These are phyloP conservation scores for Harpegnathos saltator DNA, from an alignment of 1,140 invertebrate species.

Conservation along the genomic window DNA sequence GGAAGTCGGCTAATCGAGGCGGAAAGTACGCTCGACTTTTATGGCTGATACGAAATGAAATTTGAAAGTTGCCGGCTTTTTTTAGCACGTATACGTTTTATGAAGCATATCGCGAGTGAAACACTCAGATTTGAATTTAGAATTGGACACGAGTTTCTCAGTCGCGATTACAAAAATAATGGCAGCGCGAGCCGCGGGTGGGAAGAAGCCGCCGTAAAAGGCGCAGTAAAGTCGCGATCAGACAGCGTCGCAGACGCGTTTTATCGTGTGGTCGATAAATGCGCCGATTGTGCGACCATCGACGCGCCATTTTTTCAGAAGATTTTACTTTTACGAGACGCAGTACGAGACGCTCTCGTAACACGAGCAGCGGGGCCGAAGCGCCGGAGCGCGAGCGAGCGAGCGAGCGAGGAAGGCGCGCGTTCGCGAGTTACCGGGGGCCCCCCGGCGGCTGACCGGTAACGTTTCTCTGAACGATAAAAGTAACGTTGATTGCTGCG, in stretches of 20 bases:
- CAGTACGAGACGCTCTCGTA: constrained; percentile 35
- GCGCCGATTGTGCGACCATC: neutral
- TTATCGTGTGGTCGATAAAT: constrained; percentile 16
- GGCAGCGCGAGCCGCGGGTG: neutral
- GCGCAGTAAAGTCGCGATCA: constrained; percentile 35
- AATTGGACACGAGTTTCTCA: too few relatives aligned
- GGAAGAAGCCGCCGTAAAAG: constrained; percentile 5
- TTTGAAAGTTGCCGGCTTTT: too few relatives aligned
- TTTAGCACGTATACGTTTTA: too few relatives aligned
- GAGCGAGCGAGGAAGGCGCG: neutral
- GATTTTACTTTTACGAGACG: constrained; percentile 67
- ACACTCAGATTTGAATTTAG: too few relatives aligned
- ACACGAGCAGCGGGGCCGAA: constrained; percentile 30
- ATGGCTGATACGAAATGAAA: neutral
- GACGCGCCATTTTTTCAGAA: constrained; percentile 43
- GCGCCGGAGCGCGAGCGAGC: constrained; percentile 4
- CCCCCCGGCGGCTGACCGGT: constrained; percentile 22
- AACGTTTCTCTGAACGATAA: constrained; percentile 80
- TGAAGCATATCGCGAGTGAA: too few relatives aligned
- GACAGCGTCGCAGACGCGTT: constrained; percentile 47
- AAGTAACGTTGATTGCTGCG: constrained; percentile 79
- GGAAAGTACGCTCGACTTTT: neutral
- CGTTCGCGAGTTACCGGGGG: constrained; percentile 29
- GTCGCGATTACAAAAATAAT: too few relatives aligned
- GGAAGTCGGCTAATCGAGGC: neutral